Evolutionary conservation across 2,888 invertebrate genomes (phyloP), one percentile per base, ranked within the genome.

Genomic region (Stegana nigrithorax): DNA sequence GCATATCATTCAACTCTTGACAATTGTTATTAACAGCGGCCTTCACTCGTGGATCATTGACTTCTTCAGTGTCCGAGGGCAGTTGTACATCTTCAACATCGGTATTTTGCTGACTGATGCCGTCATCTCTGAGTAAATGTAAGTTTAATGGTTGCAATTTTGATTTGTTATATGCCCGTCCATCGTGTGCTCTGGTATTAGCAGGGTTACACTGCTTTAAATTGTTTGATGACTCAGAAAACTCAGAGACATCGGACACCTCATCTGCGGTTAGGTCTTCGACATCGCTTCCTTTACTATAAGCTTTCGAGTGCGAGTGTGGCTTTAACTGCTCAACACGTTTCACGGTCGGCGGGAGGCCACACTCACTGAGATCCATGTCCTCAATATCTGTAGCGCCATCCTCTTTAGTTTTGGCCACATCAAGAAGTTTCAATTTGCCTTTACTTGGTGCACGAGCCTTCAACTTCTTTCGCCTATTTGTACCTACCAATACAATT

Each of bases 51-150:
- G 62, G 69, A n/a, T 85, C 82, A 68, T 12, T 62, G 21, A 17
- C 44, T 19, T 87, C 88, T 66, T 88, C 88, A 23, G 83, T 84
- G 70, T 88, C 88, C 17, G 86, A 86, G 2, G 87, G 85, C 21
- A 84, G 76, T 64, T 82, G 83, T 7, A 87, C 66, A 61, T 88
- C 87, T 73, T 88, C 88, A 4, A 83, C 78, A 64, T 88, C 88
- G 0, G 88, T 88, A 7, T 75, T 70, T 36, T 73, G 72, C 27
- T 78, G 76, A 56, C 70, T 73, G 4, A 69, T 58, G 5, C 47
- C 47, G 7, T 71, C 72, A 7, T 73, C 70, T 32, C 68, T 74
- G 12, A 68, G 67, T 39, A 71, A 42, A 23, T 61, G 73, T 53
- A 70, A 64, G 26, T 75, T 64, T 4, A 66, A 57, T 27, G 70